Conservation (phyloP, 2,797 vertebrate genomes). For the Mastacembelus armatus region DNA sequence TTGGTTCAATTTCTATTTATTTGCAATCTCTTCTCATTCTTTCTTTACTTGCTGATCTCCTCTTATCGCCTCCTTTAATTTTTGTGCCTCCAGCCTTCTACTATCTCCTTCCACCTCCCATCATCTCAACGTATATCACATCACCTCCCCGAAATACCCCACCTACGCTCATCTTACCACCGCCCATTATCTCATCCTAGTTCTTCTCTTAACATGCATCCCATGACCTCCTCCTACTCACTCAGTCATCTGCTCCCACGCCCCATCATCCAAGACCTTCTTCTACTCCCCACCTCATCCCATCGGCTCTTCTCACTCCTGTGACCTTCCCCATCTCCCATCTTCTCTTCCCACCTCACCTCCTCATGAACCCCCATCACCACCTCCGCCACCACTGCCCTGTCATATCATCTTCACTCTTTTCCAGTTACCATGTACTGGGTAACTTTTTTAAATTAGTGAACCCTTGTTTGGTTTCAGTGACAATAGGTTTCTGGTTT, state of each 20-base stretch:
- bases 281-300: not conserved
- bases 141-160: not conserved
- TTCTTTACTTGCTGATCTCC: too few relatives aligned
- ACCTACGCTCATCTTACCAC: not conserved
- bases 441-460: not conserved
- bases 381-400: conserved; percentile 4
- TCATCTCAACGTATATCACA: not conserved
- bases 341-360: not conserved
- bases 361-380: too few relatives aligned
- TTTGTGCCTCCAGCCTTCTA: not conserved
- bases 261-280: too few relatives aligned
- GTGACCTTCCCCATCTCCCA: not conserved
- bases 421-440: not conserved
- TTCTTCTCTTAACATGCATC: too few relatives aligned
- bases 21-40: too few relatives aligned
- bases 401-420: not conserved
- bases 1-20: too few relatives aligned
- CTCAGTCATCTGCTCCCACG: not conserved
- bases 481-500: not conserved
- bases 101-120: not conserved
- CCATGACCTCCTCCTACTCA: not conserved
- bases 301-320: not conserved
- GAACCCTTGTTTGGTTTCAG: not conserved
- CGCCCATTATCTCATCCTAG: too few relatives aligned
- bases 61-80: too few relatives aligned